Percentiles rank a stretch among this genome's conserved stretches.
phyloP scores from a whole-genome alignment of 2,888 invertebrate species.

The Palloptera scutellata region DNA sequence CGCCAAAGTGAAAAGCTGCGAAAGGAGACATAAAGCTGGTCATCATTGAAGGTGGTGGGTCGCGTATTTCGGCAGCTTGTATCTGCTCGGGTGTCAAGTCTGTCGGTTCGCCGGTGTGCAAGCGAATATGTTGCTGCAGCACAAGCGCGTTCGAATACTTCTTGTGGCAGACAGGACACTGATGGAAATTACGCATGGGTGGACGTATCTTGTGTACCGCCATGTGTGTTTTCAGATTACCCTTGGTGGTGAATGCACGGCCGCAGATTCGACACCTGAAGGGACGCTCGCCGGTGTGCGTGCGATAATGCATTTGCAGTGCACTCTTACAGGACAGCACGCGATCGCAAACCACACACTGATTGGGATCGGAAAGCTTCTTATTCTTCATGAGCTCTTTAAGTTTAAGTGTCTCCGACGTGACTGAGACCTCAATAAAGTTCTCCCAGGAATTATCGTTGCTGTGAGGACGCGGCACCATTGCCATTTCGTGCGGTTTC shows the following conservation, averaged over 20 bases:
- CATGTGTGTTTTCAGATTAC: constrained; percentile 99
- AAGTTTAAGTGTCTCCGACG: constrained; percentile 95
- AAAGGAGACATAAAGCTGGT: constrained; percentile 63
- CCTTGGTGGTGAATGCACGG: constrained; percentile 97
- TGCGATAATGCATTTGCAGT: constrained; percentile 93
- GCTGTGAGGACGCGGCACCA: constrained; percentile 82
- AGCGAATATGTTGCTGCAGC: constrained; percentile 93
- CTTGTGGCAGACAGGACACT: constrained; percentile 97
- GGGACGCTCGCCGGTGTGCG: constrained; percentile 70
- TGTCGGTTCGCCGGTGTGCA: constrained; percentile 90
- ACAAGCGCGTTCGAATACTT: constrained; percentile 94
- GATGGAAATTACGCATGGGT: constrained; percentile 90
- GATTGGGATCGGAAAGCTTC: constrained; percentile 96
- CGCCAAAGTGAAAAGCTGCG: constrained; percentile 61
- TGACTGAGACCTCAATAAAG: constrained; percentile 86
- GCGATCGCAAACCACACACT: constrained; percentile 97
- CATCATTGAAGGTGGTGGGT: constrained; percentile 72
- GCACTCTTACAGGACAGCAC: constrained; percentile 97
- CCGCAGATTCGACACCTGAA: constrained; percentile 98
- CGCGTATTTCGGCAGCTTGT: constrained; percentile 84
- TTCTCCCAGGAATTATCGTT: constrained; percentile 98
- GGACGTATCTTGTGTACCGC: constrained; percentile 97
- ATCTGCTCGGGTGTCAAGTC: constrained; percentile 86
- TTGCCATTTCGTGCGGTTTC: constrained; percentile 61
- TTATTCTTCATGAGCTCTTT: constrained; percentile 97